Conservation (phyloP, 2,797 vertebrate genomes). For the Lemur catta region DNA sequence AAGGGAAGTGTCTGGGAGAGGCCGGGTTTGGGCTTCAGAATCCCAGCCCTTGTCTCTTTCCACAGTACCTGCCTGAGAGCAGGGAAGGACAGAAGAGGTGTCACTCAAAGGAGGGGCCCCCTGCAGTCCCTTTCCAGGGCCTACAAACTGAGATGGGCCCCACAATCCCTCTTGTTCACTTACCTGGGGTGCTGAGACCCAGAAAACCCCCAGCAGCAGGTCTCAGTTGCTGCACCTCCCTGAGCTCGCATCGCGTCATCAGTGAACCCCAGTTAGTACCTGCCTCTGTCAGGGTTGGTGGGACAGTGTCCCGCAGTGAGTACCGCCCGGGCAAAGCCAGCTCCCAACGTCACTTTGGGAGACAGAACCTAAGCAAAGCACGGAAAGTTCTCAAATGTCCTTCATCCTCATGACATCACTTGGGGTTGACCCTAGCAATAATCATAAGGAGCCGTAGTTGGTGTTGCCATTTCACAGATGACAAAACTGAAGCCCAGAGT, state of each 20-base stretch:
- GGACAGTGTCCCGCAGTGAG: neutral
- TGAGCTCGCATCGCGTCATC: neutral
- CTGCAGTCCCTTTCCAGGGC: neutral
- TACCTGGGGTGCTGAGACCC: neutral
- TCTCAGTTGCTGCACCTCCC: neutral
- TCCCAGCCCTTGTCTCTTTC: neutral
- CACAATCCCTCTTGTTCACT: neutral
- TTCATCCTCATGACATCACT: neutral
- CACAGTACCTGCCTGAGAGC: neutral
- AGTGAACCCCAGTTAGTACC: neutral
- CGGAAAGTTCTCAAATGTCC: neutral
- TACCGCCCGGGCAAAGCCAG: neutral
- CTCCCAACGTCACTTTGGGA: neutral
- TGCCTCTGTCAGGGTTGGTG: neutral
- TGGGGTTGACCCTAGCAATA: neutral
- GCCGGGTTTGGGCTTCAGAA: neutral
- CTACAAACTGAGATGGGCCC: neutral
- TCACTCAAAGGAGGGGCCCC: neutral
- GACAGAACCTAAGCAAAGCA: neutral
- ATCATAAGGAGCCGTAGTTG: neutral
- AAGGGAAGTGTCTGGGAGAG: slow-evolving; percentile 13
- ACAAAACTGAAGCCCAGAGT: neutral
- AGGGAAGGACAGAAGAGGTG: neutral
- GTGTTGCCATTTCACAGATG: neutral
- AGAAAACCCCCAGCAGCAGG: neutral